Conservation (phyloP, 2,888 invertebrate genomes). For the Cyaniris semiargus region DNA sequence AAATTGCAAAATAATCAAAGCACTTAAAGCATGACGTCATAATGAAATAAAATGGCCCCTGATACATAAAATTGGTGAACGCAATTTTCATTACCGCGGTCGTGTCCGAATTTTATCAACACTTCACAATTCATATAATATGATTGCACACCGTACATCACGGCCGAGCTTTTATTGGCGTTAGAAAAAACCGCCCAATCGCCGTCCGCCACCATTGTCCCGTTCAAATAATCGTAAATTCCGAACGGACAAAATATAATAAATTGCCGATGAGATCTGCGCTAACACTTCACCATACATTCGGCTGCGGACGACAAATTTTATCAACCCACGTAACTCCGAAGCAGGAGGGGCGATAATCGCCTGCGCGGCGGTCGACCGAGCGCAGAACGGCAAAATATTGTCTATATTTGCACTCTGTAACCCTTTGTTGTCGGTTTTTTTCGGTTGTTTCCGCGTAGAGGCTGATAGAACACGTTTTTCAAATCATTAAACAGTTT, state of each 20-base stretch:
- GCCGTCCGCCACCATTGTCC: constrained; percentile 64
- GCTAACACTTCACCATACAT: constrained; percentile 63
- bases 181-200: constrained; percentile 71
- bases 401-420: constrained; percentile 76
- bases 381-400: constrained; percentile 49
- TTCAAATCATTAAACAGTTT: constrained; percentile 81
- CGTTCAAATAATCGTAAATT: constrained; percentile 79
- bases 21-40: neutral
- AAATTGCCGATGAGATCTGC: constrained; percentile 80
- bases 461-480: constrained; percentile 81
- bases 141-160: constrained; percentile 43
- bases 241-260: constrained; percentile 79
- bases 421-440: constrained; percentile 77
- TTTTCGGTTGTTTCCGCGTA: constrained; percentile 78
- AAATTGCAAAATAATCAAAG: neutral
- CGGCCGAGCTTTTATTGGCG: constrained; percentile 62
- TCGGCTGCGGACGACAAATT: constrained; percentile 41
- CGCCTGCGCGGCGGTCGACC: constrained; percentile 42
- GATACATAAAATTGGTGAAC: neutral
- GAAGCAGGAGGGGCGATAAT: constrained; percentile 49
- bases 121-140: constrained; percentile 48
- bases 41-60: neutral
- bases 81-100: constrained; percentile 22
- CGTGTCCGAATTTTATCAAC: constrained; percentile 44
- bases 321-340: constrained; percentile 42